These are phyloP conservation scores for Nestor notabilis DNA, from an alignment of 2,113 vertebrate species.

Conservation along the genomic window DNA sequence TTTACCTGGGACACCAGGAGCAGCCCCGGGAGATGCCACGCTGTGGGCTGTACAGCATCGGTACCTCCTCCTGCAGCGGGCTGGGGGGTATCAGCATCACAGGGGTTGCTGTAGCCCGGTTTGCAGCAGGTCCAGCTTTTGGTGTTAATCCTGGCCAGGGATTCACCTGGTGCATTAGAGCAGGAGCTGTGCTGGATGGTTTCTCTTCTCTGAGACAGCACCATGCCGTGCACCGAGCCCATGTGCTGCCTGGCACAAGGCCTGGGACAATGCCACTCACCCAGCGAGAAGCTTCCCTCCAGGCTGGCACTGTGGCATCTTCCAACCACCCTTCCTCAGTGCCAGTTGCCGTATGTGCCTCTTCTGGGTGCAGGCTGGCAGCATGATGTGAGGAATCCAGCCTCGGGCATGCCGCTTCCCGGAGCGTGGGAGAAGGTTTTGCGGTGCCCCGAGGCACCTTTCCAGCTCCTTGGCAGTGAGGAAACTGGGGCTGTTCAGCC, in stretches of 20 bases:
- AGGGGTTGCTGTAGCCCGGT: not conserved
- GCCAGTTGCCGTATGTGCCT: not conserved
- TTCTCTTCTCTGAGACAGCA: not conserved
- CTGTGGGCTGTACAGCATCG: not conserved
- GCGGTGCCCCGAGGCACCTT: not conserved
- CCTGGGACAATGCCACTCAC: rapidly evolving
- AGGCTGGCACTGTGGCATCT: not conserved
- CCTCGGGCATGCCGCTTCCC: not conserved
- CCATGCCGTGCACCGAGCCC: not conserved
- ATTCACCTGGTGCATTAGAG: not conserved
- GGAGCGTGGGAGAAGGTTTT: not conserved
- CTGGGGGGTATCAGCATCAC: rapidly evolving
- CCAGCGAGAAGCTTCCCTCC: not conserved
- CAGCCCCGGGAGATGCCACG: rapidly evolving
- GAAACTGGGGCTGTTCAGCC: not conserved
- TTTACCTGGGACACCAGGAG: not conserved
- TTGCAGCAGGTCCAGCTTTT: not conserved
- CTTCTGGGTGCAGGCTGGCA: rapidly evolving
- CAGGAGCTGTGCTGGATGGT: rapidly evolving
- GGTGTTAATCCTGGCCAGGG: not conserved
- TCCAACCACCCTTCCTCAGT: not conserved
- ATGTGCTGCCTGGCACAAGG: not conserved
- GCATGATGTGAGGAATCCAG: not conserved
- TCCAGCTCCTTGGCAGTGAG: not conserved
- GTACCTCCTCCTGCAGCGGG: rapidly evolving